A percentile compares a stretch with the other conserved stretches of the same genome.
These are phyloP conservation scores for Drosophila takahashii DNA, from an alignment of 1,140 invertebrate species.

Conservation along the genomic window DNA sequence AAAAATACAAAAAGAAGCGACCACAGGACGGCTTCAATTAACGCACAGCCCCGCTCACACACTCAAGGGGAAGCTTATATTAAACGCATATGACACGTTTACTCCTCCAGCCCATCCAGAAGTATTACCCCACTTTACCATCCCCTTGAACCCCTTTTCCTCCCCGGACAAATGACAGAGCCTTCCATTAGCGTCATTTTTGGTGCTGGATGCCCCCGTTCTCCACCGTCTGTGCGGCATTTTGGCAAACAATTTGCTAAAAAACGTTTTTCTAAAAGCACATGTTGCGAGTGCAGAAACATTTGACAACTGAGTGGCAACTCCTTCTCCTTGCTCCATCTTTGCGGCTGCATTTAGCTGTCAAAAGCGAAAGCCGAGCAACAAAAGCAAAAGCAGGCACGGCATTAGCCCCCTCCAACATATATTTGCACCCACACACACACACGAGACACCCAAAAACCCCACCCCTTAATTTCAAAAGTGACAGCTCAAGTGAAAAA, in stretches of 20 bases:
- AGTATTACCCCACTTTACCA: background rate
- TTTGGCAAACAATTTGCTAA: constrained; percentile 81
- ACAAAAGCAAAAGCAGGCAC: constrained; percentile 38
- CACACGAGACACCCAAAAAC: constrained; percentile 21
- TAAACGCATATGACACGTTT: constrained; percentile 68
- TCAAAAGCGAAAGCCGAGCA: constrained; percentile 71
- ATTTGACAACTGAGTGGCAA: constrained; percentile 75
- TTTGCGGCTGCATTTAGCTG: constrained; percentile 74
- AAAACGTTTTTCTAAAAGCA: constrained; percentile 76
- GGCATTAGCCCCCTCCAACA: constrained; percentile 23
- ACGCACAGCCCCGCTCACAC: constrained; percentile 42
- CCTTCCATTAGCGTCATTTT: constrained; percentile 80
- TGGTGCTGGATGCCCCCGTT: constrained; percentile 39
- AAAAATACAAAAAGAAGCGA: constrained; percentile 18
- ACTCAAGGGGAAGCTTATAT: constrained; percentile 30
- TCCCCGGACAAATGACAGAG: constrained; percentile 57
- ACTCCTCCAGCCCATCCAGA: background rate
- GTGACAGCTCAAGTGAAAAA: constrained; percentile 73
- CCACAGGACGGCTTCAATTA: constrained; percentile 62
- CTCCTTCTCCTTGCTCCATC: constrained; percentile 38
- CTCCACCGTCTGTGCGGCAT: constrained; percentile 57
- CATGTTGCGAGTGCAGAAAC: constrained; percentile 62
- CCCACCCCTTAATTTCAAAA: constrained; percentile 26
- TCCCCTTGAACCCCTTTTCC: constrained; percentile 2
- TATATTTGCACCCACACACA: constrained; percentile 55